These are phyloP conservation scores for Morone saxatilis DNA, from an alignment of 2,113 vertebrate genomes.

Conservation along the genomic window DNA sequence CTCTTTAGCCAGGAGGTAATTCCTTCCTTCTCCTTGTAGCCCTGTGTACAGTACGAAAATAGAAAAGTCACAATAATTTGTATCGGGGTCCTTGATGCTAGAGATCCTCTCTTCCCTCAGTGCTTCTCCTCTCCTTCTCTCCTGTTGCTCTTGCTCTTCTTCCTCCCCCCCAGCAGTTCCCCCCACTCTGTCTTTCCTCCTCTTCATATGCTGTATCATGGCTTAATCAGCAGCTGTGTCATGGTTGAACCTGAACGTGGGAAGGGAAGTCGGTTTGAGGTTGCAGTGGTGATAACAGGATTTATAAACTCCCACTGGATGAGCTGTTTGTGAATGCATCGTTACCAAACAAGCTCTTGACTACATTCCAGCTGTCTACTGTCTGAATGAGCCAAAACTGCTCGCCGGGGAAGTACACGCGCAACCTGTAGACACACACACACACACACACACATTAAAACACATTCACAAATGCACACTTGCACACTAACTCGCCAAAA, in stretches of 20 bases:
- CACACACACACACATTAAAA: not conserved
- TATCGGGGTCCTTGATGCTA: not conserved
- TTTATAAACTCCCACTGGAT: slow-evolving; percentile 49
- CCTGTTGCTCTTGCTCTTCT: not conserved
- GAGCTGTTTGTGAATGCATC: slow-evolving; percentile 61
- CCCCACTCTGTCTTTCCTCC: not conserved
- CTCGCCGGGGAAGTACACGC: slow-evolving; percentile 2
- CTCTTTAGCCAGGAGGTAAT: not conserved
- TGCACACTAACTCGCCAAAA: not conserved
- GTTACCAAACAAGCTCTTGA: slow-evolving; percentile 60
- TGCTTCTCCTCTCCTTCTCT: not conserved
- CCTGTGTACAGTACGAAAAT: not conserved
- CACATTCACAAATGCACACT: not conserved
- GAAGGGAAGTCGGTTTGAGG: slow-evolving; percentile 58
- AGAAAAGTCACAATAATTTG: not conserved
- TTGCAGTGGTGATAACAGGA: slow-evolving; percentile 51
- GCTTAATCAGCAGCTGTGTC: slow-evolving; percentile 44
- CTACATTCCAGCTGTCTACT: slow-evolving; percentile 60
- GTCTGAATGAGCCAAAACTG: slow-evolving; percentile 37
- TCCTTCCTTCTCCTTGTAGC: not conserved
- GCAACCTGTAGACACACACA: slow-evolving; percentile 28
- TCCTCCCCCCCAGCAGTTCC: not conserved
- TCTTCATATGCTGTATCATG: slow-evolving; percentile 28
- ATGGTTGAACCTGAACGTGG: slow-evolving; percentile 55
- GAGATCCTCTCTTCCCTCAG: not conserved